Conservation (phyloP, 2,113 vertebrate genomes). For the Synchiropus splendidus region DNA sequence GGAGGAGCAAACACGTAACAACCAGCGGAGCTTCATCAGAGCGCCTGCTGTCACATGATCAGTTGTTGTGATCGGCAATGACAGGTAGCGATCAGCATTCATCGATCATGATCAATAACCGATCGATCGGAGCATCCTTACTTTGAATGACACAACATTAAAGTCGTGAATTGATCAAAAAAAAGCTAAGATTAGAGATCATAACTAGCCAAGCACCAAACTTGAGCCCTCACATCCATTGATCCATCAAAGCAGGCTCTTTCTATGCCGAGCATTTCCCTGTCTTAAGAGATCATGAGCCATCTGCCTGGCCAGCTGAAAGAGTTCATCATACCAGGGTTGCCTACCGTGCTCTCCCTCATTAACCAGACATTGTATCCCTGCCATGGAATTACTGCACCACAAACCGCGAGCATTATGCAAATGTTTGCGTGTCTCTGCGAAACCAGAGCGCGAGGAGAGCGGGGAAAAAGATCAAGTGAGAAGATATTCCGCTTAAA, state of each 20-base stretch:
- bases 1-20: no score
- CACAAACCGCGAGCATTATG: conserved; percentile 18
- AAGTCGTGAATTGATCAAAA: no score
- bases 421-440: conserved; percentile 24
- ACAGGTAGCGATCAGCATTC: no score
- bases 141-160: no score
- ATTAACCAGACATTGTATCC: conserved; percentile 38
- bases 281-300: conserved; percentile 55
- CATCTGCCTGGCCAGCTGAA: conserved; percentile 47
- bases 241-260: conserved; percentile 30
- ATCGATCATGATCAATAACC: no score
- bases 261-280: conserved; percentile 30
- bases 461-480: not conserved
- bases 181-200: no score
- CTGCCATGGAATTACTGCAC: conserved; percentile 32
- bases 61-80: no score
- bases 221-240: conserved; percentile 4
- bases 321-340: conserved; percentile 37
- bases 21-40: no score
- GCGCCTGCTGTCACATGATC: no score
- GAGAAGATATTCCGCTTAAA: conserved; percentile 5
- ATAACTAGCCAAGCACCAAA: no score
- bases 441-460: conserved; percentile 16
- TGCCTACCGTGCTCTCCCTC: conserved; percentile 36
- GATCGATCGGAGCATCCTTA: no score